phyloP scores from a whole-genome alignment of 2,888 invertebrate genomes.

The Pedicia rivosa region DNA sequence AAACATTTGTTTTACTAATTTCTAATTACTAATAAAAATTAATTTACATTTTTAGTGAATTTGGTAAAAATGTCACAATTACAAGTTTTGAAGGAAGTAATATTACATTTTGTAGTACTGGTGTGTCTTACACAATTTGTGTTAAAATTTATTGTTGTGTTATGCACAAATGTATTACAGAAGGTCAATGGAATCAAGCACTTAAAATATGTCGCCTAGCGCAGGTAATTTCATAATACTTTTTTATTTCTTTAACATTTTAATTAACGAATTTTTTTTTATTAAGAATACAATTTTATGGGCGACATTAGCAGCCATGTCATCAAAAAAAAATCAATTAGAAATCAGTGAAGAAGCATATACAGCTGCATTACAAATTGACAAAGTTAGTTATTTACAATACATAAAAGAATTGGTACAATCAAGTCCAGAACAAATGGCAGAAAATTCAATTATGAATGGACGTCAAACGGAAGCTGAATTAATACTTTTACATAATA shows the following conservation, averaged over 20 bases:
- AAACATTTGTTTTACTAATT: too few relatives aligned
- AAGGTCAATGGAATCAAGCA: constrained; percentile 72
- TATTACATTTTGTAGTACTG: constrained; percentile 73
- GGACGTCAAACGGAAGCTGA: constrained; percentile 29
- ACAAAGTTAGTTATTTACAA: constrained; percentile 75
- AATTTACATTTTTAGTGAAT: constrained; percentile 42
- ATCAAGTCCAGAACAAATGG: constrained; percentile 29
- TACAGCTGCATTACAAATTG: constrained; percentile 71
- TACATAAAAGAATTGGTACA: constrained; percentile 41
- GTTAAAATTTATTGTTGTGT: constrained; percentile 29
- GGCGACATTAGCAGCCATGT: constrained; percentile 86
- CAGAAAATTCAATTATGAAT: constrained; percentile 28
- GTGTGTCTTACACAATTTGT: constrained; percentile 49
- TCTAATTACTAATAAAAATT: constrained; percentile 32
- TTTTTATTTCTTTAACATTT: background rate
- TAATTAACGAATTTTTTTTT: constrained; percentile 15
- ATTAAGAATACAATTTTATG: constrained; percentile 64
- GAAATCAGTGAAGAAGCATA: constrained; percentile 91
- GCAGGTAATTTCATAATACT: too few relatives aligned
- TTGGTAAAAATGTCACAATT: constrained; percentile 73
- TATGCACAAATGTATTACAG: constrained; percentile 53
- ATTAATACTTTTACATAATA: constrained; percentile 28
- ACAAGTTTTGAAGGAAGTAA: constrained; percentile 70
- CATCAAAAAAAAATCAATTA: constrained; percentile 72
- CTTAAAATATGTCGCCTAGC: constrained; percentile 50